Conservation (phyloP, 2,113 vertebrate genomes). For the Xenus cinereus region DNA sequence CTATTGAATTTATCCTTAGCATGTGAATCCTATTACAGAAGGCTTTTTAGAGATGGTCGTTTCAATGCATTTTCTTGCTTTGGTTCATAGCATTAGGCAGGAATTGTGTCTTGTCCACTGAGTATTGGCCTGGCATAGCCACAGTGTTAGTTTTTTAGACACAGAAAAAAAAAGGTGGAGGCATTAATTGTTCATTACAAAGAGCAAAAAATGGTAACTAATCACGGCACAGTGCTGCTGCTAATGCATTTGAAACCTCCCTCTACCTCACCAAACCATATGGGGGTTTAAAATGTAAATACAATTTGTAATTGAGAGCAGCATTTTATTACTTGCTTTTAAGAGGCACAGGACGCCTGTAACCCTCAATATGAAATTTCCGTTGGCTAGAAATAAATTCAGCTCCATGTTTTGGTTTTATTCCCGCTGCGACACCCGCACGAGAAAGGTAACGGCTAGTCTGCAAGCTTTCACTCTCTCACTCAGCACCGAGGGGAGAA, state of each 20-base stretch:
- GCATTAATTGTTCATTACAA: conserved; percentile 30
- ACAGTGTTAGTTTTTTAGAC: not conserved
- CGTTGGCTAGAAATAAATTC: conserved; percentile 62
- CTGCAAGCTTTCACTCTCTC: conserved; percentile 28
- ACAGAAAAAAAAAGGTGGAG: not conserved
- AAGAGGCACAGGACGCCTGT: conserved; percentile 68
- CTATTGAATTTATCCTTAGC: not conserved
- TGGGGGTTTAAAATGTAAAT: conserved; percentile 66
- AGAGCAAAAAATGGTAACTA: conserved; percentile 8
- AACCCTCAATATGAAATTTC: conserved; percentile 70
- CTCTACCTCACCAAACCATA: conserved; percentile 10
- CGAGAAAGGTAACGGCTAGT: not conserved
- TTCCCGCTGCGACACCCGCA: not conserved
- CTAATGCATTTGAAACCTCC: conserved; percentile 35
- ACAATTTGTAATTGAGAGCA: conserved; percentile 67
- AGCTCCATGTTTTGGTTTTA: conserved; percentile 59
- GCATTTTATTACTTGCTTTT: conserved; percentile 69
- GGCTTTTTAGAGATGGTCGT: not conserved
- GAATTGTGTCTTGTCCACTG: not conserved
- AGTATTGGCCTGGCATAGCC: not conserved
- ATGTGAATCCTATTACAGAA: not conserved
- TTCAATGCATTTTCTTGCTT: not conserved
- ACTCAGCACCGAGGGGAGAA: conserved; percentile 24
- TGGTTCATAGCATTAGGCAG: not conserved
- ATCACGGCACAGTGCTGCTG: not conserved